Evolutionary conservation across 1,140 invertebrate genomes (phyloP).

Genomic region (Potamilus streckersoni): DNA sequence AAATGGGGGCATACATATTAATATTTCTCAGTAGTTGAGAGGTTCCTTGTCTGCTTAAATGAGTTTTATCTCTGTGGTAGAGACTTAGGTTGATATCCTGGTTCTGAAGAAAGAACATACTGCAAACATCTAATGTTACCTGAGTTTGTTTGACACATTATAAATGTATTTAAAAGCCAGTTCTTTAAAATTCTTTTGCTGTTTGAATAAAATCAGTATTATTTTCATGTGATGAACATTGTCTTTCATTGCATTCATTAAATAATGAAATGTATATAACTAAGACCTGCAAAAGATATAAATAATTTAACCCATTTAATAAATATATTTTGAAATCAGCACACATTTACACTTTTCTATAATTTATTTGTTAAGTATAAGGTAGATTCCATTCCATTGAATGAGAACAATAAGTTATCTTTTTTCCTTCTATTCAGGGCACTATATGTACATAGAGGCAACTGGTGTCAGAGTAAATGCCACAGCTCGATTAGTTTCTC

Average conservation of each 20-base stretch:
- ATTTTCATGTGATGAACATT: neutral
- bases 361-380: neutral
- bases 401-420: neutral
- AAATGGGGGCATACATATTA: too few relatives aligned
- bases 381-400: neutral
- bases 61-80: too few relatives aligned
- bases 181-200: too few relatives aligned
- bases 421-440: conserved; percentile 37
- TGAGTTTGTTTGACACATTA: too few relatives aligned
- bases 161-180: too few relatives aligned
- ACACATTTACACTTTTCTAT: too few relatives aligned
- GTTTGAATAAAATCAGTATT: neutral
- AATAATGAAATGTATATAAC: neutral
- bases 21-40: too few relatives aligned
- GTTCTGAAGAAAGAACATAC: too few relatives aligned
- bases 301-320: neutral
- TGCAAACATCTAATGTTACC: too few relatives aligned
- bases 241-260: neutral
- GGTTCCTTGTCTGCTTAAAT: too few relatives aligned
- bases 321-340: neutral
- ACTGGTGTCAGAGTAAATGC: conserved; percentile 32
- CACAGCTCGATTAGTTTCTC: conserved; percentile 54
- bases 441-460: conserved; percentile 56
- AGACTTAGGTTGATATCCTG: too few relatives aligned
- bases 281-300: neutral